A percentile compares a stretch with the other conserved stretches of the same genome.
These are phyloP conservation scores for Chironomus tepperi DNA, from an alignment of 1,140 invertebrate species.

Conservation along the genomic window DNA sequence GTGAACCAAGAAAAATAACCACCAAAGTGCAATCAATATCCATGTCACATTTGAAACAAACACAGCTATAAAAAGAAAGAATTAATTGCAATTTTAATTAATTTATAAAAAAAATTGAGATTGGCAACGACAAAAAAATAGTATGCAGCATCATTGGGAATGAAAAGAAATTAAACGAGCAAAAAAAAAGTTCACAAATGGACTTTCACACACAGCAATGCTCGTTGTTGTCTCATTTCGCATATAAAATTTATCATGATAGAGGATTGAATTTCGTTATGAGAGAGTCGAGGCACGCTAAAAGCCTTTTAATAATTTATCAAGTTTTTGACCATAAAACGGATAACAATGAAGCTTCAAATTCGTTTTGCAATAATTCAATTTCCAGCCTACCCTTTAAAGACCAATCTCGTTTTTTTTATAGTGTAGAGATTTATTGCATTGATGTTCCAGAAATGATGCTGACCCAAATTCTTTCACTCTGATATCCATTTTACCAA, in stretches of 20 bases:
- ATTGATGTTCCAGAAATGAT: conserved; percentile 12
- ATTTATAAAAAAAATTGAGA: conserved; percentile 17
- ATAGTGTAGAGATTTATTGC: not conserved
- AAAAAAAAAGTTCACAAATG: not conserved
- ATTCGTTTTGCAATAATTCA: conserved; percentile 14
- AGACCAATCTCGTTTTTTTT: not conserved
- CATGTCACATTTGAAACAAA: not conserved
- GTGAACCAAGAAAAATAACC: too few species aligned
- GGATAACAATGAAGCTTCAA: conserved; percentile 13
- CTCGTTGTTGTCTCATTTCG: not conserved
- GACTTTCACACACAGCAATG: not conserved
- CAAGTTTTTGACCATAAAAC: not conserved
- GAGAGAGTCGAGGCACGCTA: not conserved
- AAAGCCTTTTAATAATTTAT: conserved; percentile 10
- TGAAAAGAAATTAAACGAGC: too few species aligned
- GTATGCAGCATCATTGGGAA: not conserved
- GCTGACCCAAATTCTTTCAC: not conserved
- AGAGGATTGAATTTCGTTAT: conserved; percentile 7
- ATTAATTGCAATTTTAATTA: conserved; percentile 22
- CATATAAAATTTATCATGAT: not conserved
- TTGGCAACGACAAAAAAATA: not conserved
- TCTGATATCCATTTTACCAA: not conserved
- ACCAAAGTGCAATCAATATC: too few species aligned
- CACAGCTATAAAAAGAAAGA: not conserved
- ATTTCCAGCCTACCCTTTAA: conserved; percentile 4